These are phyloP conservation scores for Oryzias sinensis DNA, from an alignment of 2,797 vertebrate species.

Conservation along the genomic window DNA sequence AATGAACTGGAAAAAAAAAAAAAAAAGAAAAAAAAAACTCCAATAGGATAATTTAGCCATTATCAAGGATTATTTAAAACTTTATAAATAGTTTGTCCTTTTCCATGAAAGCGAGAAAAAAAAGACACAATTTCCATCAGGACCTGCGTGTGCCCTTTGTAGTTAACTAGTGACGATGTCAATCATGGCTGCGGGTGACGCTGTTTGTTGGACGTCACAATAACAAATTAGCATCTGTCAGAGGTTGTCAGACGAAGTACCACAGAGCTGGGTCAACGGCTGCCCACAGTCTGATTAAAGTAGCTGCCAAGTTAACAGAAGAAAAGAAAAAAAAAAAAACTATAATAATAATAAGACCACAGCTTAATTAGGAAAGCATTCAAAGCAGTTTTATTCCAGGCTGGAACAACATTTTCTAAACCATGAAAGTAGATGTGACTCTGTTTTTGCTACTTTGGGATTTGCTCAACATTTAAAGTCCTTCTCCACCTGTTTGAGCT, in stretches of 20 bases:
- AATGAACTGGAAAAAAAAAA: no score
- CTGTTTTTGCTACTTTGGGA: slow-evolving; percentile 2
- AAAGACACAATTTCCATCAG: slow-evolving; percentile 10
- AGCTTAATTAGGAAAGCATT: slow-evolving; percentile 55
- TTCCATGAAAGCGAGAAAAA: slow-evolving; percentile 1
- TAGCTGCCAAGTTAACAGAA: slow-evolving; percentile 46
- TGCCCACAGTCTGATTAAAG: slow-evolving; percentile 60
- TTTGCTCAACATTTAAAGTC: no score
- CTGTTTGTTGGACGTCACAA: slow-evolving; percentile 28
- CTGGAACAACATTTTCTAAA: slow-evolving; percentile 29
- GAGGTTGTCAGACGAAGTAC: slow-evolving; percentile 47
- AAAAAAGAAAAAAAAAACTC: no score
- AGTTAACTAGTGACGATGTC: slow-evolving; percentile 41
- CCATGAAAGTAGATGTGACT: slow-evolving; percentile 17
- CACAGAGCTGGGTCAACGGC: slow-evolving; percentile 55
- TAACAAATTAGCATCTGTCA: slow-evolving; percentile 68
- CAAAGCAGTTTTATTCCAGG: slow-evolving; percentile 16
- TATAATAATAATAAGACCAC: slow-evolving; percentile 29
- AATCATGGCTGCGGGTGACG: slow-evolving; percentile 54
- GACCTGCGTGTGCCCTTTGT: neutral
- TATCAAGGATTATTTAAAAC: no score
- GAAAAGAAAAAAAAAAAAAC: slow-evolving; percentile 12
- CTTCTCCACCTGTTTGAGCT: no score
- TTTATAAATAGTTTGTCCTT: neutral
- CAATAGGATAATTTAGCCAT: no score